Conservation (phyloP, 92 coral and sea anemone genomes). For the Parazoanthus darwini region DNA sequence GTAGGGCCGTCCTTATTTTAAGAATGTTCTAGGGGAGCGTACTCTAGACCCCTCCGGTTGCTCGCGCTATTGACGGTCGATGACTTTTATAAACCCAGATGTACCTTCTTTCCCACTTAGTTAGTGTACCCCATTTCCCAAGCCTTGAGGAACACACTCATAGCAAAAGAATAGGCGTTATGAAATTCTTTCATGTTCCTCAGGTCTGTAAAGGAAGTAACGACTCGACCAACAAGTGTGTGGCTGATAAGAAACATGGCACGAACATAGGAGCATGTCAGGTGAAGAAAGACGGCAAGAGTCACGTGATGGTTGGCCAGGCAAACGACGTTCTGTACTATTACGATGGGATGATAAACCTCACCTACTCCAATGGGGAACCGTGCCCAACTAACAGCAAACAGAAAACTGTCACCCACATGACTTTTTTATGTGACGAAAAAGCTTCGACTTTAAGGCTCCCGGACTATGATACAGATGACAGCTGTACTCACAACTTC, state of each 20-base stretch:
- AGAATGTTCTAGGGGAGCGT: too few relatives aligned
- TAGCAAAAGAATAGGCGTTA: too few relatives aligned
- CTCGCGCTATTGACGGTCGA: too few relatives aligned
- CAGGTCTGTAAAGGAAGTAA: conserved; percentile 50
- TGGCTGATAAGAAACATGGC: background rate
- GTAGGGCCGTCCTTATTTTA: too few relatives aligned
- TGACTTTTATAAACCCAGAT: too few relatives aligned
- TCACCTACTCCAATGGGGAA: conserved; percentile 67
- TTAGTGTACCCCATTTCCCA: too few relatives aligned
- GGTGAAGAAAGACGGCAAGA: background rate
- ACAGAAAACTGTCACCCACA: conserved; percentile 55
- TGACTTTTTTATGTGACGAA: conserved; percentile 82
- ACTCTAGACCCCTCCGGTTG: too few relatives aligned
- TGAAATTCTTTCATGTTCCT: background rate
- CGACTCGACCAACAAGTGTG: conserved; percentile 18
- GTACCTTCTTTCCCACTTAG: too few relatives aligned
- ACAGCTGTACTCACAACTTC: conserved; percentile 80
- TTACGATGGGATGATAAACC: conserved; percentile 92
- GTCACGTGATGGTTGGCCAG: conserved; percentile 43
- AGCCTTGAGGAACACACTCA: too few relatives aligned
- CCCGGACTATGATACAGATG: conserved; percentile 74
- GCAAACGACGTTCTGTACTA: conserved; percentile 65
- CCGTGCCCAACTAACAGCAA: conserved; percentile 48
- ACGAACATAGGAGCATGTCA: conserved; percentile 71
- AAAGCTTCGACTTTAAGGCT: conserved; percentile 52